Evolutionary conservation across 2,113 vertebrate species (phyloP).

Genomic region (Nothoprocta pentlandii): DNA sequence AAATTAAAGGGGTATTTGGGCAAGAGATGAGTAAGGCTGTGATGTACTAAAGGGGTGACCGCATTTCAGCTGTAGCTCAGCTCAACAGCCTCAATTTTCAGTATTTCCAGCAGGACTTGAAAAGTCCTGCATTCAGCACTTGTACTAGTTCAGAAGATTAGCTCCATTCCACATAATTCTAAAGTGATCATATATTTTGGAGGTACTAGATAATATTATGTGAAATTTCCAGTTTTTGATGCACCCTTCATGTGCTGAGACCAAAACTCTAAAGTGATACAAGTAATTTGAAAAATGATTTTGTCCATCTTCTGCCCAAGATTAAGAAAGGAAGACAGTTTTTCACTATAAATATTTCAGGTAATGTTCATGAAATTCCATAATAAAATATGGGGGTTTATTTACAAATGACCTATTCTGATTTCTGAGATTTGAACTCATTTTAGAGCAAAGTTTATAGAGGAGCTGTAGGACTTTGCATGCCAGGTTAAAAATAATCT

Average conservation of each 20-base stretch:
- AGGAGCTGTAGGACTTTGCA: not conserved
- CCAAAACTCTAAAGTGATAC: not conserved
- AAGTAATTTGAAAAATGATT: not conserved
- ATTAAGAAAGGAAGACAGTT: not conserved
- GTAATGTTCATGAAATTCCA: not conserved
- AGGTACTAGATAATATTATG: not conserved
- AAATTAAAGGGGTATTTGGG: not conserved
- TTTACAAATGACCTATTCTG: not conserved
- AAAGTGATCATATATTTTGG: not conserved
- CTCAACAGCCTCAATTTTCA: not conserved
- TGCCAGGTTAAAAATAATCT: not conserved
- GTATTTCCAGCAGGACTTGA: not conserved
- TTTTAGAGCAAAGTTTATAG: not conserved
- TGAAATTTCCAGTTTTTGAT: not conserved
- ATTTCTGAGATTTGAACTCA: not conserved
- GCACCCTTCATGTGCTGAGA: not conserved
- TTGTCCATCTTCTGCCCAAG: not conserved
- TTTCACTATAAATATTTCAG: not conserved
- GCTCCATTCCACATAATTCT: not conserved
- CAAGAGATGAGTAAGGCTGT: not conserved
- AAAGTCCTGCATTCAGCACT: not conserved
- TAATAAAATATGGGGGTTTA: not conserved
- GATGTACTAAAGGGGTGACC: not conserved
- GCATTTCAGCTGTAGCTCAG: not conserved
- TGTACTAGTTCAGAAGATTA: not conserved